Percentiles rank a stretch among this genome's conserved stretches.
phyloP scores from a whole-genome alignment of 1,140 invertebrate species.

The Campoletis sonorensis region DNA sequence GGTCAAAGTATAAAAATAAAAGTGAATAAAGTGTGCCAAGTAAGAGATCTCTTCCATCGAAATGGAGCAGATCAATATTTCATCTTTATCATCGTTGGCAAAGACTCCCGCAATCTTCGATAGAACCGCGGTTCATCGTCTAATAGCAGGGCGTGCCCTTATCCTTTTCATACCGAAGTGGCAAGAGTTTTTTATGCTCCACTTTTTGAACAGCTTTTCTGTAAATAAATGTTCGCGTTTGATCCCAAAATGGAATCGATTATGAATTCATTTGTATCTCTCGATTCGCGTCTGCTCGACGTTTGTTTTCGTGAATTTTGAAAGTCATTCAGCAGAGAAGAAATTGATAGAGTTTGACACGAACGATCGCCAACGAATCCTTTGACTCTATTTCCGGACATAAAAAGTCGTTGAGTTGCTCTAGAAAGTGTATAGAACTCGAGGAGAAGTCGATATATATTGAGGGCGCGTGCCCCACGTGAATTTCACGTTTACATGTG shows the following conservation, averaged over 20 bases:
- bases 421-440: background rate
- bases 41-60: background rate
- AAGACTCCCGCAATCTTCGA: background rate
- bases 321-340: background rate
- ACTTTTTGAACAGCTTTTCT: background rate
- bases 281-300: background rate
- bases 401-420: background rate
- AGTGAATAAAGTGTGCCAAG: background rate
- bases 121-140: background rate
- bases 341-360: background rate
- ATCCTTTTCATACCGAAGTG: background rate
- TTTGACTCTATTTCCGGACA: background rate
- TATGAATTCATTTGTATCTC: background rate
- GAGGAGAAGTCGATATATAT: slow-evolving; percentile 11
- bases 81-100: background rate
- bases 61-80: background rate
- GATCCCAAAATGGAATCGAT: background rate
- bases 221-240: background rate
- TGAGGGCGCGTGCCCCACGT: background rate
- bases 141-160: slow-evolving; percentile 5
- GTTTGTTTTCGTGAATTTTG: background rate
- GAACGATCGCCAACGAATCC: background rate
- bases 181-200: background rate
- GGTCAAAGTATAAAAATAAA: background rate
- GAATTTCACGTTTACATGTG: background rate